Conservation (phyloP, 2,888 invertebrate genomes). For the Quadroppia sp. region DNA sequence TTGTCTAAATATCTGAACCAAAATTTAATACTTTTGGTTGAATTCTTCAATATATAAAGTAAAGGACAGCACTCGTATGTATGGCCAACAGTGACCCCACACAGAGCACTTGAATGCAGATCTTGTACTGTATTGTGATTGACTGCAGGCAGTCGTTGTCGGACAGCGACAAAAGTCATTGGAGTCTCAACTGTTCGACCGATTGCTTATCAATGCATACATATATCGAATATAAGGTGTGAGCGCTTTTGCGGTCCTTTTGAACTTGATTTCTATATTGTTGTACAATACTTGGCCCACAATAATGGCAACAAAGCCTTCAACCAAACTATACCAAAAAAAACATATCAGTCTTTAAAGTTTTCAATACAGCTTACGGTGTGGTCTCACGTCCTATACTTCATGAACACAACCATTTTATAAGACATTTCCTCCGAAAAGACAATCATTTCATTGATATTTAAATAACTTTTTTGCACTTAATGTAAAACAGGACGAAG, state of each 20-base stretch:
- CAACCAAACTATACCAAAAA: neutral
- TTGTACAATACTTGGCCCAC: slow-evolving; percentile 25
- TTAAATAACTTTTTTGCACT: no score
- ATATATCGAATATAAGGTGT: slow-evolving; percentile 45
- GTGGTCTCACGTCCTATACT: neutral
- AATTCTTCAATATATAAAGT: slow-evolving; percentile 12
- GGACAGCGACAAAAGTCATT: slow-evolving; percentile 41
- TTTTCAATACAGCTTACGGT: neutral
- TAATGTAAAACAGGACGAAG: slow-evolving; percentile 52
- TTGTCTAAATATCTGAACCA: neutral
- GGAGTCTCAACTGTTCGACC: slow-evolving; percentile 37
- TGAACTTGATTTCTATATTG: slow-evolving; percentile 38
- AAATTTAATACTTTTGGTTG: slow-evolving; percentile 13
- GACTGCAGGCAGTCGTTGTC: slow-evolving; percentile 43
- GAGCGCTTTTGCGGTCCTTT: slow-evolving; percentile 45
- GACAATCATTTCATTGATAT: no score
- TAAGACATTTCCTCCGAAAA: neutral
- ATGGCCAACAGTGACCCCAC: slow-evolving; percentile 11
- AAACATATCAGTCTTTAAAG: neutral
- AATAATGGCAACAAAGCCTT: slow-evolving; percentile 23
- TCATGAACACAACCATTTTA: neutral
- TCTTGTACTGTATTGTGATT: slow-evolving; percentile 31
- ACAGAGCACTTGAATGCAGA: slow-evolving; percentile 16
- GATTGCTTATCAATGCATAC: slow-evolving; percentile 44
- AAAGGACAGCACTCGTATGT: neutral